Percentiles rank a stretch among this genome's conserved stretches.
phyloP scores from a whole-genome alignment of 1,140 invertebrate genomes.

The Muscidifurax raptorellus region DNA sequence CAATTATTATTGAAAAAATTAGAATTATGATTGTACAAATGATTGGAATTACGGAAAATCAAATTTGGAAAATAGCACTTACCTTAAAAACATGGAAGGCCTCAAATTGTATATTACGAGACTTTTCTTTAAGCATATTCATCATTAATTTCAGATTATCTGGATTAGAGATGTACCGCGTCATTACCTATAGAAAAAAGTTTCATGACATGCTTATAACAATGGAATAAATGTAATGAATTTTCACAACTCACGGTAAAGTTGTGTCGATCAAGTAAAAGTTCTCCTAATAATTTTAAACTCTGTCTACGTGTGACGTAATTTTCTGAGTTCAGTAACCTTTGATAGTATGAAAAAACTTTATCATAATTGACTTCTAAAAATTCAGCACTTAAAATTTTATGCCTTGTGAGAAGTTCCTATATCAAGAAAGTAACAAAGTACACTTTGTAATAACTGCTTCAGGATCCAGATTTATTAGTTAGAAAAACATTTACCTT shows the following conservation, averaged over 20 bases:
- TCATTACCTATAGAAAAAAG: conserved; percentile 88
- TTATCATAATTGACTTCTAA: conserved; percentile 99
- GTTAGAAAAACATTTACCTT: conserved; percentile 82
- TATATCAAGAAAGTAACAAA: conserved; percentile 72
- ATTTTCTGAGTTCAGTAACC: conserved; percentile 98
- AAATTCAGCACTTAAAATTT: conserved; percentile 98
- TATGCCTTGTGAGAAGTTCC: conserved; percentile 99
- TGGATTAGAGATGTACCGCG: conserved; percentile 98
- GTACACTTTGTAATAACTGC: conserved; percentile 41
- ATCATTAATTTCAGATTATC: conserved; percentile 99
- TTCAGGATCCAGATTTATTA: conserved; percentile 1
- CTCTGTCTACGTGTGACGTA: conserved; percentile 98
- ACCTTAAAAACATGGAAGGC: conserved; percentile 99
- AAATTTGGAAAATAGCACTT: conserved; percentile 54
- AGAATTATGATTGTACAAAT: conserved; percentile 33
- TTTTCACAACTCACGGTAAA: conserved; percentile 87
- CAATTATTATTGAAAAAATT: conserved; percentile 47
- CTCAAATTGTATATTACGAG: conserved; percentile 99
- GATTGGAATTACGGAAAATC: neutral
- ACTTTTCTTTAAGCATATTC: conserved; percentile 99
- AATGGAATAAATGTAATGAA: neutral
- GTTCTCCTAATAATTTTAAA: conserved; percentile 96
- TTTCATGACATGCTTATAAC: neutral
- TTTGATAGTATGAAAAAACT: conserved; percentile 98
- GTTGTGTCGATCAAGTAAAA: conserved; percentile 98